phyloP scores from a whole-genome alignment of 35 echinoderm and acorn worm species.

The Strongylocentrotus purpuratus region DNA sequence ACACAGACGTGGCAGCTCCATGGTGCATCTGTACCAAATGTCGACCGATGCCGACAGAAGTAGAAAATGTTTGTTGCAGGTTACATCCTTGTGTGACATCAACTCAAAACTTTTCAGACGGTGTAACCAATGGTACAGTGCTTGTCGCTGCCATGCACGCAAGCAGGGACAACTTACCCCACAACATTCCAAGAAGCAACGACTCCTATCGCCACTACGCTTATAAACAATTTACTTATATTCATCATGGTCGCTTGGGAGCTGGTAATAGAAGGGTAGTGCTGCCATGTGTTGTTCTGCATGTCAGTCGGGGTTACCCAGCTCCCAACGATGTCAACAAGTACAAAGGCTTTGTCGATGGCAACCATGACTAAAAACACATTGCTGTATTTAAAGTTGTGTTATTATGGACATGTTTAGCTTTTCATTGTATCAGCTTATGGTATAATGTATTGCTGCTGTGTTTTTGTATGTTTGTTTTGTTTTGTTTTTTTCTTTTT shows the following conservation, averaged over 20 bases:
- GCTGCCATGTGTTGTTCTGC: background rate
- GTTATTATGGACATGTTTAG: too few species aligned
- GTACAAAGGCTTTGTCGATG: background rate
- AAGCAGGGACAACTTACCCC: background rate
- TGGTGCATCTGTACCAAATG: conserved; percentile 44
- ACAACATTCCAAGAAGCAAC: background rate
- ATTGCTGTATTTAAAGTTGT: too few species aligned
- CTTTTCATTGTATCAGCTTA: too few species aligned
- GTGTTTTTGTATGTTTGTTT: too few species aligned
- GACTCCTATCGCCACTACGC: background rate
- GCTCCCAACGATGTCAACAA: background rate
- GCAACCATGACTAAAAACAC: background rate
- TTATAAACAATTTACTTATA: background rate
- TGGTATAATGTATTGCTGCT: too few species aligned
- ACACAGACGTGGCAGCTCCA: background rate
- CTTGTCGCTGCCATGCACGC: background rate
- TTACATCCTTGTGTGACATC: background rate
- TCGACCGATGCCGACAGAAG: conserved; percentile 45
- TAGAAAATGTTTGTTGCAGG: background rate
- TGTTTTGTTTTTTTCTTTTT: too few species aligned
- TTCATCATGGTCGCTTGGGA: background rate
- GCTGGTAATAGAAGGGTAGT: background rate
- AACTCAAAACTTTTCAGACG: background rate
- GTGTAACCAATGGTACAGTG: background rate
- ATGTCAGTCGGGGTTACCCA: background rate